phyloP scores from a whole-genome alignment of 2,888 invertebrate species.

The Cephonodes hylas region DNA sequence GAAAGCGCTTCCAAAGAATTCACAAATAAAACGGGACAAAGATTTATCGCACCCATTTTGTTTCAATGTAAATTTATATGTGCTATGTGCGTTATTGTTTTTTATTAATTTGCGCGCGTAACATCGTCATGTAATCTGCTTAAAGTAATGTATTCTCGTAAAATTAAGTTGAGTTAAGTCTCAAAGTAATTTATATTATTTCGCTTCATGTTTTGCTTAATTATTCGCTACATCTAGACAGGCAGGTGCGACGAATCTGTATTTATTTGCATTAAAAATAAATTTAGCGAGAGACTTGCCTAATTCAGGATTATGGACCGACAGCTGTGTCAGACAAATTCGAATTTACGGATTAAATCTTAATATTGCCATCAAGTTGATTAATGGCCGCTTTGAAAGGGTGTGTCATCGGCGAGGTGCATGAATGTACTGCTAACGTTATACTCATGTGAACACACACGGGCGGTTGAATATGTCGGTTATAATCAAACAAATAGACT shows the following conservation, averaged over 20 bases:
- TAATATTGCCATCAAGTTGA: constrained; percentile 64
- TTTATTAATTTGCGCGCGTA: constrained; percentile 41
- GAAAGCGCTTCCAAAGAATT: not conserved
- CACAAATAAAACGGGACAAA: constrained; percentile 6
- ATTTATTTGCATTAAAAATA: constrained; percentile 79
- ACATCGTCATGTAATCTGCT: constrained; percentile 55
- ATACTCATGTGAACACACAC: not conserved
- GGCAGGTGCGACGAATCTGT: constrained; percentile 76
- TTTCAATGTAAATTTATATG: constrained; percentile 3
- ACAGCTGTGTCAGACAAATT: constrained; percentile 71
- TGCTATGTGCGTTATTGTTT: constrained; percentile 9
- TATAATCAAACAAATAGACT: not conserved
- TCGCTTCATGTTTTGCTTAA: constrained; percentile 72
- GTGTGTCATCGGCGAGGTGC: not conserved
- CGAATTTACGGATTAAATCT: constrained; percentile 66
- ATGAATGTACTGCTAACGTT: not conserved
- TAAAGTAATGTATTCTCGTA: constrained; percentile 57
- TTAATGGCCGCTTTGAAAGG: constrained; percentile 35
- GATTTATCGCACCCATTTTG: not conserved
- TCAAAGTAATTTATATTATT: constrained; percentile 74
- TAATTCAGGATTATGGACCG: constrained; percentile 71
- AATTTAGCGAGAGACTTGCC: constrained; percentile 67
- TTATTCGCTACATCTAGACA: constrained; percentile 71
- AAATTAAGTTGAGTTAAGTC: constrained; percentile 68
- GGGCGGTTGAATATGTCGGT: not conserved